These are phyloP conservation scores for Incurvaria masculella DNA, from an alignment of 2,888 invertebrate species.

Conservation along the genomic window DNA sequence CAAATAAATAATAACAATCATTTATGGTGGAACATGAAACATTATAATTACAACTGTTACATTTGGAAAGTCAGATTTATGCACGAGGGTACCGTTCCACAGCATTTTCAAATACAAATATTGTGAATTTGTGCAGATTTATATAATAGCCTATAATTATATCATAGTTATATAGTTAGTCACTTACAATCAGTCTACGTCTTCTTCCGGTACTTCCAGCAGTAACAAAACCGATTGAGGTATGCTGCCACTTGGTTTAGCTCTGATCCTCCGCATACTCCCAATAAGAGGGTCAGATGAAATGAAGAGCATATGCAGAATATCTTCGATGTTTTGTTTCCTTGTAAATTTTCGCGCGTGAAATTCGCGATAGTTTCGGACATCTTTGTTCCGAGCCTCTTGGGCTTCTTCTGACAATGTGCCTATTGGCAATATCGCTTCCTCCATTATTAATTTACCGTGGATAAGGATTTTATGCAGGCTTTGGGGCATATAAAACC, in stretches of 20 bases:
- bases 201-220: not conserved
- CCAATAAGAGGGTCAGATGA: not conserved
- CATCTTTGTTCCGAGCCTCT: constrained; percentile 4
- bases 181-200: no score
- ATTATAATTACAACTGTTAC: no score
- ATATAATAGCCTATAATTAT: no score
- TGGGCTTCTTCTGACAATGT: constrained; percentile 3
- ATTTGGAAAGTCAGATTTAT: no score
- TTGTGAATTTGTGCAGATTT: no score
- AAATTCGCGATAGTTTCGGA: not conserved
- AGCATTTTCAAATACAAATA: no score
- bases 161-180: no score
- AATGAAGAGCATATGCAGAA: not conserved
- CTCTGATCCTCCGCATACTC: not conserved
- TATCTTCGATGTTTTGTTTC: not conserved
- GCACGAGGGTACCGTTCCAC: no score
- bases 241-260: not conserved
- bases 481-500: constrained; percentile 21
- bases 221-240: not conserved
- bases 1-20: no score
- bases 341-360: constrained; percentile 25
- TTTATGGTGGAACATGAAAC: no score
- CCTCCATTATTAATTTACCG: constrained; percentile 1
- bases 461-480: constrained; percentile 2
- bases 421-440: constrained; percentile 5